Evolutionary conservation across 64 coral and sea anemone genomes (phyloP).

Genomic region (Montipora sp.): DNA sequence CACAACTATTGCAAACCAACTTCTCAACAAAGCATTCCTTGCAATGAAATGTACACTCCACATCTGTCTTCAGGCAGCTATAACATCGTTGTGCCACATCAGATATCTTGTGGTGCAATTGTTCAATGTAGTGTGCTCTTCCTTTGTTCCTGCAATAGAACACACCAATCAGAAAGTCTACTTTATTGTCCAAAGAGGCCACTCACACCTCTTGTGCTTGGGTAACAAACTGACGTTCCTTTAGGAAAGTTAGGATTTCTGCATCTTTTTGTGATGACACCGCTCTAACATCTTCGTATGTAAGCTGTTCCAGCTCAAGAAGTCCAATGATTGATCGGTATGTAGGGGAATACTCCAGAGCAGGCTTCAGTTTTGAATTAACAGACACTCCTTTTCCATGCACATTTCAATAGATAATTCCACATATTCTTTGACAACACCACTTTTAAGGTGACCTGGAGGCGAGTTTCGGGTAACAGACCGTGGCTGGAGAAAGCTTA

Average conservation of each 20-base stretch:
- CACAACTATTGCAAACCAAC: neutral
- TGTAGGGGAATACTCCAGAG: conserved; percentile 31
- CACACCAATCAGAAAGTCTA: neutral
- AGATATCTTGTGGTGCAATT: too few relatives aligned
- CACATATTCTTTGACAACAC: conserved; percentile 48
- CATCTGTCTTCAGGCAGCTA: conserved; percentile 27
- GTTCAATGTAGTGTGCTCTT: conserved; percentile 16
- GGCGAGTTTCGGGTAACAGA: neutral
- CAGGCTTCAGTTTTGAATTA: conserved; percentile 50
- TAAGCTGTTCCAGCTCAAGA: conserved; percentile 11
- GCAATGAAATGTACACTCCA: conserved; percentile 54
- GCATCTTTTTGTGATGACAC: neutral
- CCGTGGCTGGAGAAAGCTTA: conserved; percentile 29
- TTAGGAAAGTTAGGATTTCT: neutral
- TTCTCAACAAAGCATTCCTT: conserved; percentile 36
- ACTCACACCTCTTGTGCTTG: conserved; percentile 31
- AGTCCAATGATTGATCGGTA: conserved; percentile 31
- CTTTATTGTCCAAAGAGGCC: conserved; percentile 1
- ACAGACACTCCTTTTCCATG: conserved; percentile 31
- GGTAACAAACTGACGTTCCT: too few relatives aligned
- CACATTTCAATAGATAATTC: conserved; percentile 52
- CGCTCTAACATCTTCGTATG: conserved; percentile 8
- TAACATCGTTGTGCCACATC: neutral
- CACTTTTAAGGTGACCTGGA: conserved; percentile 52
- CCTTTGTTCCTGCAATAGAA: conserved; percentile 62